Evolutionary conservation across 2,113 vertebrate species (phyloP), one percentile per base, ranked within the genome.

Genomic region (Psilopogon haemacephalus): DNA sequence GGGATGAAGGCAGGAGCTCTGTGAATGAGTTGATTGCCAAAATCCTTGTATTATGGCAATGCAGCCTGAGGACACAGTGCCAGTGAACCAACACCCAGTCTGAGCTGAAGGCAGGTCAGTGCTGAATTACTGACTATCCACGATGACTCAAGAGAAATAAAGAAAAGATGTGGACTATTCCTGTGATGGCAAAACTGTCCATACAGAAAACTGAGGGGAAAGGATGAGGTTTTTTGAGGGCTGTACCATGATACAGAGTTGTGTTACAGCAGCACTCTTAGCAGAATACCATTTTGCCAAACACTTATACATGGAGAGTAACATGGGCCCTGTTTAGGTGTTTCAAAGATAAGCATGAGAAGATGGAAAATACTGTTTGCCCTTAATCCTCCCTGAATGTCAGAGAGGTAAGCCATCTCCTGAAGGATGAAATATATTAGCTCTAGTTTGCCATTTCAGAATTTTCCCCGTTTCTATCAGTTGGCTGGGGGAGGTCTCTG

Each of bases 101-200:
- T 32, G 32, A 63, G 50, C 38, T 54, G 44, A 84, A 94, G 38
- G 52, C 3, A 0, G 28, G 46, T 71, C 73, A 62, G 24, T 26
- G 54, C 81, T 88, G 70, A 82, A 27, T 71, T 81, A 48, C 58
- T 64, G 56, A 5, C 56, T 77, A 30, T 42, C 56, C 23, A 5
- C 60, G 80, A n/a, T 94, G 92, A 84, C 87, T 85, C 68, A 85
- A 74, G 37, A 76, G 16, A 67, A 77, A 87, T 70, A 89, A 89
- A 63, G n/a, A 78, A 52, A 85, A 89, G 78, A 79, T 59, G 59
- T 76, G 30, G 59, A 12, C n/a, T 89, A 13, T 75, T 65, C 62
- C 63, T 69, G 24, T 63, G 35, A 58, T 37, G 70, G 46, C 10
- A 9, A 85, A 32, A 33, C 48, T 1, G 5, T 50, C 75, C 90